A percentile compares a stretch with the other conserved stretches of the same genome.
Conservation (phyloP, 2,888 invertebrate genomes). For the Lasiommata megera region DNA sequence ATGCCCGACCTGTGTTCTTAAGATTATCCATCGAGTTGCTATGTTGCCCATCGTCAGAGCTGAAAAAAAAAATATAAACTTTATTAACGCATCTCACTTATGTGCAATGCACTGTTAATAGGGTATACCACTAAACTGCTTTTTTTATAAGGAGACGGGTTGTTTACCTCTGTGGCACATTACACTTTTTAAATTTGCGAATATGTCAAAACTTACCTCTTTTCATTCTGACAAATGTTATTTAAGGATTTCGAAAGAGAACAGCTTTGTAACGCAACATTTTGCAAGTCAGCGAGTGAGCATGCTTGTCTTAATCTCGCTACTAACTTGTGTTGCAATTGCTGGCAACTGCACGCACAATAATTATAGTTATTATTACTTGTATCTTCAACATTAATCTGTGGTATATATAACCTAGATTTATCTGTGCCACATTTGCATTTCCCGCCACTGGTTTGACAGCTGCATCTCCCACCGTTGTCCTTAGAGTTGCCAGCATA, state of each 20-base stretch:
- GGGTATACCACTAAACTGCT: too few relatives aligned
- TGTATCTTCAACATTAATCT: constrained; percentile 31
- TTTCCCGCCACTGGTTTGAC: constrained; percentile 19
- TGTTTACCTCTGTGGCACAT: too few relatives aligned
- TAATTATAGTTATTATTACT: constrained; percentile 18
- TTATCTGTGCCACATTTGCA: constrained; percentile 15
- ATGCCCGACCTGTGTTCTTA: constrained; percentile 40
- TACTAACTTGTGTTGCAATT: constrained; percentile 59
- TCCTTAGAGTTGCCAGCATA: constrained; percentile 41
- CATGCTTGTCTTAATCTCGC: constrained; percentile 59
- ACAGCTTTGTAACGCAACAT: constrained; percentile 41
- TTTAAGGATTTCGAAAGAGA: constrained; percentile 54
- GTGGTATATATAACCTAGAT: constrained; percentile 26
- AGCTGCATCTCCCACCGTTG: constrained; percentile 14
- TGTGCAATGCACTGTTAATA: too few relatives aligned
- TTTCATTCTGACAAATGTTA: constrained; percentile 44
- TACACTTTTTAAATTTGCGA: too few relatives aligned
- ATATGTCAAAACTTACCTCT: constrained; percentile 39
- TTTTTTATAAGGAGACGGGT: too few relatives aligned
- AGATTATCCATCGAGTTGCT: constrained; percentile 60
- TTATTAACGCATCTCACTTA: too few relatives aligned
- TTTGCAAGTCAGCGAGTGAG: constrained; percentile 62
- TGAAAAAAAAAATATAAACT: too few relatives aligned
- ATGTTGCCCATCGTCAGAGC: constrained; percentile 44
- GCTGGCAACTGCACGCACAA: constrained; percentile 38